Percentiles rank a stretch among this genome's conserved stretches.
These are phyloP conservation scores for Holacanthus passer DNA, from an alignment of 2,113 vertebrate species.

Conservation along the genomic window DNA sequence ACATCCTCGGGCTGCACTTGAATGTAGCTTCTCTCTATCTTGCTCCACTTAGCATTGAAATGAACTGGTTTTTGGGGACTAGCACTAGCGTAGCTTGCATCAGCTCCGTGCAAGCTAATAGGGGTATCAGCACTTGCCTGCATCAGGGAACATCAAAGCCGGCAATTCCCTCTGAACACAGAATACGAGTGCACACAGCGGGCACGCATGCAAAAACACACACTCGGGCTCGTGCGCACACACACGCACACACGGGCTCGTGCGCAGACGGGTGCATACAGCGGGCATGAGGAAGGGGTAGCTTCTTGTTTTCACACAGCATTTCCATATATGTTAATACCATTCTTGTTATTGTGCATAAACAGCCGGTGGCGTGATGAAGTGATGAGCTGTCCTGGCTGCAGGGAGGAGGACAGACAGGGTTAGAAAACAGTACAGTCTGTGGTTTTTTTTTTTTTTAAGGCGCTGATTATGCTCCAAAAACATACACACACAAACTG, in stretches of 20 bases:
- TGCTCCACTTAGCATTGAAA: conserved; percentile 60
- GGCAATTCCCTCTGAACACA: conserved; percentile 81
- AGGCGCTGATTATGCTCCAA: conserved; percentile 38
- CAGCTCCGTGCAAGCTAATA: conserved; percentile 82
- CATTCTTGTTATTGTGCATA: conserved; percentile 76
- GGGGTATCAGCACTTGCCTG: conserved; percentile 83
- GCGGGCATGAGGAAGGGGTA: conserved; percentile 75
- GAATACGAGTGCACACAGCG: conserved; percentile 79
- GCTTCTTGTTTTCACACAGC: conserved; percentile 70
- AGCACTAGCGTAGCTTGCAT: conserved; percentile 75
- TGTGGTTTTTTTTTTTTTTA: conserved; percentile 7
- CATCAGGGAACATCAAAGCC: conserved; percentile 84
- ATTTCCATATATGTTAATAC: conserved; percentile 86
- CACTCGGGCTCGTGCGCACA: conserved; percentile 3
- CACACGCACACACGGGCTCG: conserved; percentile 30
- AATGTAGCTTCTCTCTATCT: conserved; percentile 59
- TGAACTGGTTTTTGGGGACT: conserved; percentile 46
- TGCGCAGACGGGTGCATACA: conserved; percentile 72
- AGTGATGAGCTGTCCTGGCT: conserved; percentile 68
- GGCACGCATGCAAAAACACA: conserved; percentile 69
- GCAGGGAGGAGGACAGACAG: conserved; percentile 52
- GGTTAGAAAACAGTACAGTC: conserved; percentile 46
- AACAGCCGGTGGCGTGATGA: conserved; percentile 68
- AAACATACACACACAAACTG: conserved; percentile 23
- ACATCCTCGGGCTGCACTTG: conserved; percentile 78